phyloP scores from a whole-genome alignment of 1,140 invertebrate species.

The Galleria mellonella region DNA sequence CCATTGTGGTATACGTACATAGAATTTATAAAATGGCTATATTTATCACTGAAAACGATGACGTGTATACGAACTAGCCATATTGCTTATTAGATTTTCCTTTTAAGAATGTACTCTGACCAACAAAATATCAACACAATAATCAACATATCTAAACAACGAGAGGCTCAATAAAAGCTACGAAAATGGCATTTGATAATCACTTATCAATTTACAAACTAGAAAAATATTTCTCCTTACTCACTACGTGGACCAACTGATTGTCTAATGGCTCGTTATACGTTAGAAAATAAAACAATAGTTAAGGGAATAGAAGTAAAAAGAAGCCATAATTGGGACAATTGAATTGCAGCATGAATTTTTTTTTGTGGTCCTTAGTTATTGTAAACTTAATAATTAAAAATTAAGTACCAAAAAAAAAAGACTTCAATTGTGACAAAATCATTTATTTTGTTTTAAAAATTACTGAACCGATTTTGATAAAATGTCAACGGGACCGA shows the following conservation, averaged over 20 bases:
- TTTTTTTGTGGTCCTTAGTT: neutral
- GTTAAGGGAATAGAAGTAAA: neutral
- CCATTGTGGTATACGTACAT: too few species aligned
- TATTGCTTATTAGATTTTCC: too few species aligned
- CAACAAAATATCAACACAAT: conserved; percentile 19
- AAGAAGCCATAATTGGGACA: neutral
- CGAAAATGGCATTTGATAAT: conserved; percentile 50
- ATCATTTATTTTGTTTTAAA: too few species aligned
- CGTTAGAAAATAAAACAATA: neutral
- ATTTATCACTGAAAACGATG: too few species aligned
- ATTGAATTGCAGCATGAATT: neutral
- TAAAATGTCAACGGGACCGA: too few species aligned
- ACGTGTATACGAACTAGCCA: too few species aligned
- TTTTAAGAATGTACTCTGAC: too few species aligned
- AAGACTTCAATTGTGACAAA: too few species aligned
- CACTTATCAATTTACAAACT: conserved; percentile 38
- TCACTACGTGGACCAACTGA: conserved; percentile 16
- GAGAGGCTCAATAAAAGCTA: conserved; percentile 54
- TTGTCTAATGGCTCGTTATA: conserved; percentile 7
- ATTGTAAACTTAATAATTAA: neutral
- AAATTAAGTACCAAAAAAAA: neutral
- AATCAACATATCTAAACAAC: conserved; percentile 22
- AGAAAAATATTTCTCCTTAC: conserved; percentile 51
- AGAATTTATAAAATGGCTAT: too few species aligned
- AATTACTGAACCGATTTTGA: too few species aligned